Conservation (phyloP, 2,113 vertebrate genomes). For the Athene cunicularia region DNA sequence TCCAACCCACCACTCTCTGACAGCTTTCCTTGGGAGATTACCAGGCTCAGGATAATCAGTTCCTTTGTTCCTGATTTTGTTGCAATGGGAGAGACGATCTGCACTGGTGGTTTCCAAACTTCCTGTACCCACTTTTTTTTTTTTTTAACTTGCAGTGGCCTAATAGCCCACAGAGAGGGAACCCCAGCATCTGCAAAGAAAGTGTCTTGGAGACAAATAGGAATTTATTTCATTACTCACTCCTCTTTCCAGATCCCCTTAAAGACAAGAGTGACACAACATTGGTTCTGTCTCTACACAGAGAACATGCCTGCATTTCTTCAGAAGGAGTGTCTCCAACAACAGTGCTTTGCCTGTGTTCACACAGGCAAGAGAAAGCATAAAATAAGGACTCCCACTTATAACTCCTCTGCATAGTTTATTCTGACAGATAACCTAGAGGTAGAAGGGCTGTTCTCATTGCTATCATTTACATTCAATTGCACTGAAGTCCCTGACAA, state of each 20-base stretch:
- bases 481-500: constrained; percentile 9
- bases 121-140: neutral
- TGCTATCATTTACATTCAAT: neutral
- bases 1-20: neutral
- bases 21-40: neutral
- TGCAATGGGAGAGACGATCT: neutral
- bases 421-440: neutral
- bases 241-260: neutral
- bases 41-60: neutral
- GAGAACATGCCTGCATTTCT: neutral
- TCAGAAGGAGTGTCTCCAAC: neutral
- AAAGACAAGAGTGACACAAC: neutral
- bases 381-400: neutral
- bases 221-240: neutral
- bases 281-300: neutral
- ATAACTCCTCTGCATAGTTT: neutral
- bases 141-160: neutral
- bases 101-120: neutral
- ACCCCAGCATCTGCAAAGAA: neutral
- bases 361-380: neutral
- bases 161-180: neutral
- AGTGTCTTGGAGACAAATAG: neutral
- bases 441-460: constrained; percentile 1
- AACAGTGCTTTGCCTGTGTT: neutral
- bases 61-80: neutral